Percentiles rank a stretch among this genome's conserved stretches.
Evolutionary conservation across 2,888 invertebrate species (phyloP).

Genomic region (Cataglyphis rosenhaueri): DNA sequence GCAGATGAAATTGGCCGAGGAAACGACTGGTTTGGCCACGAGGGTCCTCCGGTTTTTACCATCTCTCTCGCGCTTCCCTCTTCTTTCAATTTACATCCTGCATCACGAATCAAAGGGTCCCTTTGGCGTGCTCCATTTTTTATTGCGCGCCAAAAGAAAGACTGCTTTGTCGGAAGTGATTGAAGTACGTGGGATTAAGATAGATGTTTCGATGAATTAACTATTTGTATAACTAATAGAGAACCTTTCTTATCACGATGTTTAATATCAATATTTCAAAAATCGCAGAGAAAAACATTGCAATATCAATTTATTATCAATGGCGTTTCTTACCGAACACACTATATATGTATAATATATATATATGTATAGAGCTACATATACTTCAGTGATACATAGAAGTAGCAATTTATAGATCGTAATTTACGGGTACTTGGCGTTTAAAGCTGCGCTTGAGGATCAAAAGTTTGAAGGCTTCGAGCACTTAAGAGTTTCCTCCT

Average conservation of each 20-base stretch:
- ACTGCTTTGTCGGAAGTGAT: neutral
- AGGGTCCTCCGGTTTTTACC: conserved; percentile 56
- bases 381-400: conserved; percentile 16
- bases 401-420: conserved; percentile 56
- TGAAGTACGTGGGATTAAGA: neutral
- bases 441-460: conserved; percentile 47
- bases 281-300: neutral
- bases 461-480: conserved; percentile 61
- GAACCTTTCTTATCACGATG: neutral
- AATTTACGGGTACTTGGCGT: conserved; percentile 63
- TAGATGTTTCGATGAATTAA: neutral
- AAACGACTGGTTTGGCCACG: conserved; percentile 67
- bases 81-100: conserved; percentile 51
- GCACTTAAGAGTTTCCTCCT: conserved; percentile 71
- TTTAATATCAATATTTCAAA: neutral
- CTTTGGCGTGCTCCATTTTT: conserved; percentile 55
- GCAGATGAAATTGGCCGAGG: conserved; percentile 62
- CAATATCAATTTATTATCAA: conserved; percentile 15
- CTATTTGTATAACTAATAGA: neutral
- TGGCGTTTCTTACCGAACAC: neutral
- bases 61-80: neutral
- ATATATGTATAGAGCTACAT: neutral
- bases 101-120: conserved; percentile 61
- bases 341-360: neutral
- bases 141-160: conserved; percentile 34